phyloP scores from a whole-genome alignment of 2,888 invertebrate genomes.

The Cataglyphis rosenhaueri region DNA sequence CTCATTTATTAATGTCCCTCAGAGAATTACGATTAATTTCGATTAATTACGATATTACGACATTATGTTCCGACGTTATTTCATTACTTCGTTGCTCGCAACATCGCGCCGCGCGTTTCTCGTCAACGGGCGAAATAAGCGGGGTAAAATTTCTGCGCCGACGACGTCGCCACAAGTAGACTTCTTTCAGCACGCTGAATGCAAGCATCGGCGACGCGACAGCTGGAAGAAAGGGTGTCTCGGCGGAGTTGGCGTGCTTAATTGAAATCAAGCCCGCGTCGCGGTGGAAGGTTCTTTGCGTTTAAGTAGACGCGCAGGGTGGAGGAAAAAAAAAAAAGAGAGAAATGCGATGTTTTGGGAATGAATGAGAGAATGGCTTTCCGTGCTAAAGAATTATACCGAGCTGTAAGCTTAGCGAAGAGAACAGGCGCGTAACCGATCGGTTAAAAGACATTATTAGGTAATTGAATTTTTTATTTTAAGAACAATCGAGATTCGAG shows the following conservation, averaged over 20 bases:
- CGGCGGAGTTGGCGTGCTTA: slow-evolving; percentile 65
- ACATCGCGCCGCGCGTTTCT: not conserved
- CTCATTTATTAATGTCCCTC: not conserved
- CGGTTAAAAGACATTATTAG: slow-evolving; percentile 10
- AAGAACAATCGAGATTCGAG: too few species aligned
- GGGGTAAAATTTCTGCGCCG: slow-evolving; percentile 43
- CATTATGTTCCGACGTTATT: not conserved
- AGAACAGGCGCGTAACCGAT: not conserved
- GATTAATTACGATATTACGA: not conserved
- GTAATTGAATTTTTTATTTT: not conserved
- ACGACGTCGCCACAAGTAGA: slow-evolving; percentile 30
- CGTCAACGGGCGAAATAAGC: slow-evolving; percentile 12
- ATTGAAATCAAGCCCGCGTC: slow-evolving; percentile 76
- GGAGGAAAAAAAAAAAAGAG: not conserved
- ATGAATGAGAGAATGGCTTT: slow-evolving; percentile 29
- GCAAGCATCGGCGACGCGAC: slow-evolving; percentile 61
- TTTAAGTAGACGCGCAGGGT: slow-evolving; percentile 46
- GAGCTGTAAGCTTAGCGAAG: not conserved
- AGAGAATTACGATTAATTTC: not conserved
- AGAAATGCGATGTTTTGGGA: slow-evolving; percentile 1
- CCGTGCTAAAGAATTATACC: not conserved
- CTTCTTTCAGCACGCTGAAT: slow-evolving; percentile 66
- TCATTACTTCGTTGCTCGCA: slow-evolving; percentile 12
- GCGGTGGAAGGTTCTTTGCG: slow-evolving; percentile 58
- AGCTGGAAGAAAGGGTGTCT: slow-evolving; percentile 26